Conservation (phyloP, 2,113 vertebrate genomes). For the Dendropsophus ebraccatus region DNA sequence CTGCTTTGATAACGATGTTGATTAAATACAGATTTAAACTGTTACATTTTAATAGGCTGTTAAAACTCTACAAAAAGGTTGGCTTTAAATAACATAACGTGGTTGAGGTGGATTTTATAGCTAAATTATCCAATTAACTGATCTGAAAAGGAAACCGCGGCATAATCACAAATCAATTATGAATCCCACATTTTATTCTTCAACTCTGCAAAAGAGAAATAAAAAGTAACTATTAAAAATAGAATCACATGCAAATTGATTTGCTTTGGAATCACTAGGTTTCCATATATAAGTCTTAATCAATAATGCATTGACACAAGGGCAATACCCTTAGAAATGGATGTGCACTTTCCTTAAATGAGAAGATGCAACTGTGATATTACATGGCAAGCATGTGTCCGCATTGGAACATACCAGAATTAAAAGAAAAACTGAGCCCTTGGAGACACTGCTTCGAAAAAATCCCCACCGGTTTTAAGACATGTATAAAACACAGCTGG, state of each 20-base stretch:
- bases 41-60: constrained; percentile 52
- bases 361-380: not conserved
- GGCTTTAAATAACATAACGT: constrained; percentile 46
- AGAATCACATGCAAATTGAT: not conserved
- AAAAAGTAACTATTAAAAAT: constrained; percentile 14
- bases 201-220: not conserved
- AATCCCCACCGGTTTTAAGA: too few relatives aligned
- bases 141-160: constrained; percentile 26
- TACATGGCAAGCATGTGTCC: not conserved
- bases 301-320: constrained; percentile 7
- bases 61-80: constrained; percentile 59
- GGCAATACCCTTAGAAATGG: not conserved
- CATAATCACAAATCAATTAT: constrained; percentile 29
- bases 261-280: not conserved
- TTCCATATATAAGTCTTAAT: constrained; percentile 6
- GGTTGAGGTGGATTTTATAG: constrained; percentile 51
- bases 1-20: constrained; percentile 43
- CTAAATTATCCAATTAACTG: constrained; percentile 61
- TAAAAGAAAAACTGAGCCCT: too few relatives aligned
- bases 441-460: too few relatives aligned
- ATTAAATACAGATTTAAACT: constrained; percentile 59
- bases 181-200: constrained; percentile 29
- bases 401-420: too few relatives aligned
- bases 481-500: too few relatives aligned
- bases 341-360: constrained; percentile 10